Percentiles rank a stretch among this genome's conserved stretches.
Conservation (phyloP, 2,888 invertebrate species). For the Lasioglossum pauxillum region DNA sequence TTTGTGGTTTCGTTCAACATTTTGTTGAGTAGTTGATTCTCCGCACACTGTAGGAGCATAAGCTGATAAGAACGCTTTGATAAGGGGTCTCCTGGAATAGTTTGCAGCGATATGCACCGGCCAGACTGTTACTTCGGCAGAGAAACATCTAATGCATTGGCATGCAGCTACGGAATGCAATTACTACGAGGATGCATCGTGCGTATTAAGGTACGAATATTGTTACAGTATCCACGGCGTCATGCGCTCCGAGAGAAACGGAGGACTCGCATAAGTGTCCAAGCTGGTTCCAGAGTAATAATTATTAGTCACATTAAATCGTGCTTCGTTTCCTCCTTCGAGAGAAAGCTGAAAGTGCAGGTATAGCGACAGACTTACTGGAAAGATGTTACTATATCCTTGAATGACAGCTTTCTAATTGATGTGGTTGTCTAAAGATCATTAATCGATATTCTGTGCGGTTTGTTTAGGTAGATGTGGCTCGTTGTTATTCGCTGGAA, state of each 20-base stretch:
- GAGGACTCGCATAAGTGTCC: constrained; percentile 35
- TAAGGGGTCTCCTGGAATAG: constrained; percentile 32
- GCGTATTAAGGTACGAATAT: constrained; percentile 42
- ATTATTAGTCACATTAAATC: constrained; percentile 17
- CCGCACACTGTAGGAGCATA: not conserved
- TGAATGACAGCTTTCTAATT: constrained; percentile 25
- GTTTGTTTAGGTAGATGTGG: constrained; percentile 1
- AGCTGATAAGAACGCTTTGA: constrained; percentile 19
- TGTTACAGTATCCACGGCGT: constrained; percentile 29
- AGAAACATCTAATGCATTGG: constrained; percentile 43
- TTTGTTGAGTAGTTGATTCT: not conserved
- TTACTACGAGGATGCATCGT: constrained; percentile 46
- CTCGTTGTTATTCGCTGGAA: not conserved
- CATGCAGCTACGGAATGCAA: constrained; percentile 60
- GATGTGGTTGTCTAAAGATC: constrained; percentile 29
- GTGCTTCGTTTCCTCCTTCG: constrained; percentile 19
- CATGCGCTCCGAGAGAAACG: constrained; percentile 27
- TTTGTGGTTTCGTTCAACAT: not conserved
- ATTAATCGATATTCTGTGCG: not conserved
- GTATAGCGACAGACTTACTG: constrained; percentile 60
- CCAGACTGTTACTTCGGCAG: constrained; percentile 24
- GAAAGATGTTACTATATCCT: constrained; percentile 46
- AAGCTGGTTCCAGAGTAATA: constrained; percentile 35
- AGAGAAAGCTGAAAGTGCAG: constrained; percentile 20
- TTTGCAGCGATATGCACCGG: constrained; percentile 11